These are phyloP conservation scores for Callipepla squamata DNA, from an alignment of 2,113 vertebrate genomes.

Conservation along the genomic window DNA sequence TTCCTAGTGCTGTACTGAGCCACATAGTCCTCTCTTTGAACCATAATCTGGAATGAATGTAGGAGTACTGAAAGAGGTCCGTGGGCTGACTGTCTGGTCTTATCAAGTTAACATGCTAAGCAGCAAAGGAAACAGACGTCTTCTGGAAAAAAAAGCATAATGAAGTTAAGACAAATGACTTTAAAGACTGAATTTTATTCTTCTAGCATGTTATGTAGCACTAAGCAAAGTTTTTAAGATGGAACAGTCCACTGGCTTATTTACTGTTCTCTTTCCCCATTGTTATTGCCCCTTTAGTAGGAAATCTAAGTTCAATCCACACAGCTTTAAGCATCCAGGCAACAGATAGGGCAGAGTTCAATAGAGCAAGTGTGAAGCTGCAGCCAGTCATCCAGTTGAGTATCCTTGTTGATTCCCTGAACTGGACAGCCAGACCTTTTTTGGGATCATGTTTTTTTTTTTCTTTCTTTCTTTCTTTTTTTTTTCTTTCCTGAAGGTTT, in stretches of 20 bases:
- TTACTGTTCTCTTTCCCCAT: background rate
- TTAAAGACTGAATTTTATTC: background rate
- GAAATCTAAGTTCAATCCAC: background rate
- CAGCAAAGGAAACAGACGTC: background rate
- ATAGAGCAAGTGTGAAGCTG: background rate
- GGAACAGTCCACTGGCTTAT: background rate
- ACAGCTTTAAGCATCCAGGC: background rate
- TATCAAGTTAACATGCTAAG: background rate
- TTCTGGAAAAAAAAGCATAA: background rate
- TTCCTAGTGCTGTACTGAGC: background rate
- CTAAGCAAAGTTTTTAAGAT: background rate
- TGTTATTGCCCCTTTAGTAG: background rate
- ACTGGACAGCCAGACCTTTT: background rate
- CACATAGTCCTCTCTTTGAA: background rate
- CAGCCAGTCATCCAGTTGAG: background rate
- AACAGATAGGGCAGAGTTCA: background rate
- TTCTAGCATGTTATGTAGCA: background rate
- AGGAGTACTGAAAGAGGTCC: background rate
- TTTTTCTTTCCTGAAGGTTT: background rate
- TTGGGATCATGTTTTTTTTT: background rate
- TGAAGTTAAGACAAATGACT: background rate
- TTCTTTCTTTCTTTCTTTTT: background rate
- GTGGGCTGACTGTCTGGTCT: background rate
- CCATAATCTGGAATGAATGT: background rate
- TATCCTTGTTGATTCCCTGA: background rate